Evolutionary conservation across 1,140 invertebrate genomes (phyloP), one percentile per base, ranked within the genome.

Genomic region (Bicyclus anynana): DNA sequence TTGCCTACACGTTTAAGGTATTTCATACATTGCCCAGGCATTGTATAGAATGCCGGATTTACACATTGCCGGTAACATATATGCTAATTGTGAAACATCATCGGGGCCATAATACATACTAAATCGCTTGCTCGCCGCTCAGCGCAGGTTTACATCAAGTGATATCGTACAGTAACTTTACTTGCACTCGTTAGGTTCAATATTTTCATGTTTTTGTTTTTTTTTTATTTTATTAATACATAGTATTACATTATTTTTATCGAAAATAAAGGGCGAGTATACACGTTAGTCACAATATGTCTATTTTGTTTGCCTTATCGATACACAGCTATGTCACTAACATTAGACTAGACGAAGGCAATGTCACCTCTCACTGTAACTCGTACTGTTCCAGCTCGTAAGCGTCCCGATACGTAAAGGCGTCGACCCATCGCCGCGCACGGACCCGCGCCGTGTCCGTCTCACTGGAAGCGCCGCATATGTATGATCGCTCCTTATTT

Each of bases 111-210:
- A n/a, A n/a, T n/a, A n/a, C n/a, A n/a, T n/a, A n/a, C n/a, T n/a
- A n/a, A 4, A 33, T 33, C 29, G 17, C 17, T 40, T 40, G 10
- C 13, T 18, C 17, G 37, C 37, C 37, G 12, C 37, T 40, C 17
- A 40, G 14, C 17, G 37, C 37, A 40, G 12, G 2, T 17, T 18
- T 17, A 4, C 17, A 27, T 16, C 20, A 7, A 2, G 7, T 44
- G 18, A n/a, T 33, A 27, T 62, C 56, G 42, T 64, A 61, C 63
- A 58, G 47, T 62, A 58, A 59, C 48, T 64, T 64, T 56, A 68
- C 59, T 64, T 68, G 65, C 65, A 68, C 65, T 61, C 54, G 49
- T 64, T 67, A 60, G 53, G 37, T 40, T 47, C 48, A 40, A 16
- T 44, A 56, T 64, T 55, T 61, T 60, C 44, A 54, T 63, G 16